Evolutionary conservation across 2,797 vertebrate species (phyloP).

Genomic region (Nyctalus aviator): DNA sequence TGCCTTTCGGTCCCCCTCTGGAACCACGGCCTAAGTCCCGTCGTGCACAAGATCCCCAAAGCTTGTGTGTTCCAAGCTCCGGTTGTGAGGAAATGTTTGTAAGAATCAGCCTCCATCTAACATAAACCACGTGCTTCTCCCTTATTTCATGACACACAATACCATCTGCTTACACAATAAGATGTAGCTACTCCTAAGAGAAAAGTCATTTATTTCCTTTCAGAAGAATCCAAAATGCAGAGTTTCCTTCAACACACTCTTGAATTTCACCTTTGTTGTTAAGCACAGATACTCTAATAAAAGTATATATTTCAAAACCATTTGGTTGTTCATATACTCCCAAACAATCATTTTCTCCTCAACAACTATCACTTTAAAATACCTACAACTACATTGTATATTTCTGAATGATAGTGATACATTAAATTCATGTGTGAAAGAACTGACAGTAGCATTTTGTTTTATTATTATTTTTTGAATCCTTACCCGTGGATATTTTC

Average conservation of each 20-base stretch:
- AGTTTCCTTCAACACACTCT: background rate
- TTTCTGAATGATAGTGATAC: background rate
- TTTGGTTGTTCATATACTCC: background rate
- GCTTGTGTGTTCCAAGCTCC: background rate
- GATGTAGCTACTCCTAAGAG: fast-evolving
- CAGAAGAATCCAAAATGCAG: background rate
- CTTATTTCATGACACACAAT: background rate
- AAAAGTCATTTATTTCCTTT: background rate
- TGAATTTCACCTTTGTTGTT: background rate
- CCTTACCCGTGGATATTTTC: no score
- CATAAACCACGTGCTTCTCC: background rate
- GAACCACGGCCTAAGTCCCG: background rate
- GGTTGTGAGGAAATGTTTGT: background rate
- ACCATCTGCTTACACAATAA: background rate
- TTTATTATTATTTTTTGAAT: background rate
- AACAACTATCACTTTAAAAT: background rate
- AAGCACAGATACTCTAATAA: background rate
- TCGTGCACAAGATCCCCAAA: background rate
- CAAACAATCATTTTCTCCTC: conserved; percentile 4
- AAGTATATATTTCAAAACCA: background rate
- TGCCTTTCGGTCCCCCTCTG: background rate
- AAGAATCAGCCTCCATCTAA: background rate
- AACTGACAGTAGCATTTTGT: background rate
- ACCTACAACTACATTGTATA: background rate
- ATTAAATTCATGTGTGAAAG: background rate